Evolutionary conservation across 2,797 vertebrate genomes (phyloP).

Genomic region (Chrosomus eos): DNA sequence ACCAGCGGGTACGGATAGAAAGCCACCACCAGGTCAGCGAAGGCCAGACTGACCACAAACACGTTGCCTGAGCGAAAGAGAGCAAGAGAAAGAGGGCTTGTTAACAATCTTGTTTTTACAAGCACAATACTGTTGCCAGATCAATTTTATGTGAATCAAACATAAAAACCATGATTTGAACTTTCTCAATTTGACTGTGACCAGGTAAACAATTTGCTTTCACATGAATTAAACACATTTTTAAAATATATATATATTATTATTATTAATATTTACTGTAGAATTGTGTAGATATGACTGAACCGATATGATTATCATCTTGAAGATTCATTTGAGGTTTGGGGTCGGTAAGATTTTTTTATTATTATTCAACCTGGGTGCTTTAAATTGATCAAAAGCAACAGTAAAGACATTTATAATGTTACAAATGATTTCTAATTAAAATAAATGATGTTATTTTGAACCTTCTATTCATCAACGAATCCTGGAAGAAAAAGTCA

Average conservation of each 20-base stretch:
- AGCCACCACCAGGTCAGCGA: slow-evolving; percentile 81
- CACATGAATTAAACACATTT: too few relatives aligned
- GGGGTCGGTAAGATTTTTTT: too few relatives aligned
- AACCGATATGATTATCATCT: too few relatives aligned
- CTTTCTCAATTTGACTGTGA: too few relatives aligned
- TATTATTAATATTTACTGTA: too few relatives aligned
- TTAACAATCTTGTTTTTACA: not conserved
- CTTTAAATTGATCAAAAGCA: not conserved
- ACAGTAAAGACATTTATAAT: not conserved
- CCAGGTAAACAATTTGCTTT: too few relatives aligned
- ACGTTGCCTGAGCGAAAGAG: slow-evolving; percentile 73
- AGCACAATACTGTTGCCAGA: not conserved
- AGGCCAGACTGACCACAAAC: slow-evolving; percentile 82
- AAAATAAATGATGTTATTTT: not conserved
- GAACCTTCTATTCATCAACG: not conserved
- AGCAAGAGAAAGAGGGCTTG: slow-evolving; percentile 15
- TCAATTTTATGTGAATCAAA: not conserved
- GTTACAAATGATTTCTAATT: not conserved
- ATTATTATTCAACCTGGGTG: not conserved
- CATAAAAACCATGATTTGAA: too few relatives aligned
- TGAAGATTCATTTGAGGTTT: too few relatives aligned
- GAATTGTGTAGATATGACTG: too few relatives aligned
- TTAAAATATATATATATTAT: too few relatives aligned
- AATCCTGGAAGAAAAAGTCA: not conserved
- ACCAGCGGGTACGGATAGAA: slow-evolving; percentile 83